phyloP scores from a whole-genome alignment of 1,140 invertebrate species.

The Delia radicum region DNA sequence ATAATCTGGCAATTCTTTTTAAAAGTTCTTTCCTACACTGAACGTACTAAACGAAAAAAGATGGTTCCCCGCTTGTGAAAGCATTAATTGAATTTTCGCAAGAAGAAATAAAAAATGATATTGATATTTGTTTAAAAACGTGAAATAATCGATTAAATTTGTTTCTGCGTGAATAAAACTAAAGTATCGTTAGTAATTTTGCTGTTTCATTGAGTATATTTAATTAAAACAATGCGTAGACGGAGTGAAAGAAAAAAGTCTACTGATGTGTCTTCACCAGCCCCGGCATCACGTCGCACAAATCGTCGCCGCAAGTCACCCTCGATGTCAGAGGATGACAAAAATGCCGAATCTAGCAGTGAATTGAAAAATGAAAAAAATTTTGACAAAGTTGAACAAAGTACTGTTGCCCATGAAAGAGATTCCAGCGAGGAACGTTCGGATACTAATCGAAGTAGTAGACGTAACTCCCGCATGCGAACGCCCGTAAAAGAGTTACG shows the following conservation, averaged over 20 bases:
- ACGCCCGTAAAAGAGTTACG: slow-evolving; percentile 23
- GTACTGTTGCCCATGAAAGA: slow-evolving; percentile 33
- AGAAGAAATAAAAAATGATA: background rate
- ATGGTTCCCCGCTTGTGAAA: slow-evolving; percentile 17
- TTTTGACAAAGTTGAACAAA: background rate
- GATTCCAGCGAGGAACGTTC: slow-evolving; percentile 20
- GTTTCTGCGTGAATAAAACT: background rate
- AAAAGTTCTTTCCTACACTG: background rate
- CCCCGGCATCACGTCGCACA: slow-evolving; percentile 42
- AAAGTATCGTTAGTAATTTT: background rate
- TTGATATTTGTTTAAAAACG: background rate
- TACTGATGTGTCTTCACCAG: slow-evolving; percentile 39
- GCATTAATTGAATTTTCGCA: slow-evolving; percentile 6
- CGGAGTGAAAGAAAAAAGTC: slow-evolving; percentile 53
- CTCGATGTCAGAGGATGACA: slow-evolving; percentile 20
- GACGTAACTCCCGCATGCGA: slow-evolving; percentile 23
- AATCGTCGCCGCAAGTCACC: slow-evolving; percentile 33
- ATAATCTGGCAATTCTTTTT: no score
- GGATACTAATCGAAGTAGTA: background rate
- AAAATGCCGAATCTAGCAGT: slow-evolving; percentile 38
- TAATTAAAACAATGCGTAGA: slow-evolving; percentile 39
- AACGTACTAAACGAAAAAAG: slow-evolving; percentile 5
- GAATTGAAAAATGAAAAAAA: slow-evolving; percentile 32
- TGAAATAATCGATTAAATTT: background rate
- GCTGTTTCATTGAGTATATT: background rate